Conservation (phyloP, 2,797 vertebrate species). For the Notoglanidium macrostoma region DNA sequence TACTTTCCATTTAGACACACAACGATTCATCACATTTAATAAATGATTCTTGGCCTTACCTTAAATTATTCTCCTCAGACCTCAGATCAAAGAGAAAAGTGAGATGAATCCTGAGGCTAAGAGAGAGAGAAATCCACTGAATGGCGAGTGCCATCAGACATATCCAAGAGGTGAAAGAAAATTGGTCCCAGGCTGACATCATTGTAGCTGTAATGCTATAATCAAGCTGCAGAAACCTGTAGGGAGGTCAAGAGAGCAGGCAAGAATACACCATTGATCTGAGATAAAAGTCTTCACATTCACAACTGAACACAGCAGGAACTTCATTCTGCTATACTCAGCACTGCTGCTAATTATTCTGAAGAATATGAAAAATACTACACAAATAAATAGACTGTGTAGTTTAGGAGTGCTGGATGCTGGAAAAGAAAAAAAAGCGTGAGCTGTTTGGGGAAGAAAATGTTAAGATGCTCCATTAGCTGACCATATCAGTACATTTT, state of each 20-base stretch:
- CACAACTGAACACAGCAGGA: background rate
- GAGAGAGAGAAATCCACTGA: conserved; percentile 1
- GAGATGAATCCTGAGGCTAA: background rate
- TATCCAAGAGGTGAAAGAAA: conserved; percentile 51
- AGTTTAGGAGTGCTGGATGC: background rate
- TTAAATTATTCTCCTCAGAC: background rate
- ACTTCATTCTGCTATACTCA: background rate
- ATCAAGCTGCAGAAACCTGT: conserved; percentile 43
- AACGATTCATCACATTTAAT: conserved; percentile 17
- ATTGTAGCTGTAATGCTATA: conserved; percentile 45
- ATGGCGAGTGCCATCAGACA: conserved; percentile 4
- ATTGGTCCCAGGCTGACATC: conserved; percentile 42
- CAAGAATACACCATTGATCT: conserved; percentile 38
- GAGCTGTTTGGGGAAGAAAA: background rate
- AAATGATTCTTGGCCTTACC: background rate
- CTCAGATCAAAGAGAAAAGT: background rate
- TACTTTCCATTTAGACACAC: background rate
- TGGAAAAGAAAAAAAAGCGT: background rate
- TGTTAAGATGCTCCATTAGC: background rate
- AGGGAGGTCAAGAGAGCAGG: conserved; percentile 40
- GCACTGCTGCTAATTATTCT: background rate
- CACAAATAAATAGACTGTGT: background rate
- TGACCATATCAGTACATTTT: background rate
- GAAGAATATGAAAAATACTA: conserved; percentile 5
- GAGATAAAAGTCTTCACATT: conserved; percentile 16